Evolutionary conservation across 2,888 invertebrate species (phyloP).

Genomic region (Toxonevra muliebris): DNA sequence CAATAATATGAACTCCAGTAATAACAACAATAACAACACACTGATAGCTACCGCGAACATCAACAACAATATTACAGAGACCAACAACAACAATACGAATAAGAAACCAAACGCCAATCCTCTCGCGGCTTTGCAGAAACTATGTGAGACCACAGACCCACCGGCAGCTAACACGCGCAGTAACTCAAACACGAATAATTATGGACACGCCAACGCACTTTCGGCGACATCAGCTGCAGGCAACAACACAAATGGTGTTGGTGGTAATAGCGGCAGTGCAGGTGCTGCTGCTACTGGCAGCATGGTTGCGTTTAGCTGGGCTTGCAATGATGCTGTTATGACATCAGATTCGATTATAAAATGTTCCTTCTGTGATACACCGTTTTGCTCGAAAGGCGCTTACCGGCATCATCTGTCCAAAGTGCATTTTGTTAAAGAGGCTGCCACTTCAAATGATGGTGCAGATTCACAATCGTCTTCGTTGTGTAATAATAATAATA

Average conservation of each 20-base stretch:
- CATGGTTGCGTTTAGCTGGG: conserved; percentile 92
- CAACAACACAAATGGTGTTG: conserved; percentile 46
- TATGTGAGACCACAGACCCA: conserved; percentile 91
- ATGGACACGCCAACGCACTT: not conserved
- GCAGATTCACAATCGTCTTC: conserved; percentile 66
- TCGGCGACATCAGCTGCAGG: conserved; percentile 16
- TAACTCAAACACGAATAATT: conserved; percentile 1
- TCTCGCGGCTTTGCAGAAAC: conserved; percentile 91
- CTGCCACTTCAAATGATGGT: conserved; percentile 74
- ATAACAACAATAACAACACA: conserved; percentile 64
- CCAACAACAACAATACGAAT: conserved; percentile 44
- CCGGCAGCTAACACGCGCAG: conserved; percentile 60
- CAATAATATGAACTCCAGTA: conserved; percentile 51
- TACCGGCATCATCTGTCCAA: conserved; percentile 96
- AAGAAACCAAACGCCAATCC: conserved; percentile 77
- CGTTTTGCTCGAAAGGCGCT: conserved; percentile 95
- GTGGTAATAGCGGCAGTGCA: no score
- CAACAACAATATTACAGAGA: conserved; percentile 33
- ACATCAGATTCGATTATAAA: conserved; percentile 79
- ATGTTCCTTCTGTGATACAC: conserved; percentile 94
- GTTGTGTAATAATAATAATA: conserved; percentile 4
- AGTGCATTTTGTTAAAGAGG: conserved; percentile 94
- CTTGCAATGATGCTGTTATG: conserved; percentile 90
- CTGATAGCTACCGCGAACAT: conserved; percentile 3
- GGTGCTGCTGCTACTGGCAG: conserved; percentile 74